A percentile compares a stretch with the other conserved stretches of the same genome.
These are phyloP conservation scores for Saccostrea cuccullata DNA, from an alignment of 1,140 invertebrate species.

Conservation along the genomic window DNA sequence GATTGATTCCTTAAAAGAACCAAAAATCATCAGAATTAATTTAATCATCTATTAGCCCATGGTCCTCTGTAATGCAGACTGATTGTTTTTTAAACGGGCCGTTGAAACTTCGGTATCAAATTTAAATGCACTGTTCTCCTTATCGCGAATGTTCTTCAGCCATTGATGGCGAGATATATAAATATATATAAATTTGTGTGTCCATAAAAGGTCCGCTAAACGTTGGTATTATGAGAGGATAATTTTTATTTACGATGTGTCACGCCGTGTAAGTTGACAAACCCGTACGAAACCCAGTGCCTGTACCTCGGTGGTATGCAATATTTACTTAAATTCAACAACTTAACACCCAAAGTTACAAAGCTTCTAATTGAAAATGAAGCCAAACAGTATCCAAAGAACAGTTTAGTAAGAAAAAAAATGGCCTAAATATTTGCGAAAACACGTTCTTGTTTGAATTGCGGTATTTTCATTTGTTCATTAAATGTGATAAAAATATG, in stretches of 20 bases:
- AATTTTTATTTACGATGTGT: slow-evolving; percentile 23
- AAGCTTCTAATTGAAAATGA: slow-evolving; percentile 8
- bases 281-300: neutral
- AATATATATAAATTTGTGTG: slow-evolving; percentile 12
- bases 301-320: neutral
- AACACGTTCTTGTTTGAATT: slow-evolving; percentile 1
- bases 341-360: slow-evolving; percentile 32
- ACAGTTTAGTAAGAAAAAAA: neutral
- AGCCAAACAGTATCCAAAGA: neutral
- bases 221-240: slow-evolving; percentile 3
- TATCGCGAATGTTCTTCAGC: neutral
- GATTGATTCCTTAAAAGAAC: slow-evolving; percentile 32
- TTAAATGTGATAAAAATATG: slow-evolving; percentile 23
- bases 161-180: slow-evolving; percentile 28
- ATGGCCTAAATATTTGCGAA: neutral
- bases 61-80: neutral
- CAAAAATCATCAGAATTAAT: slow-evolving; percentile 26
- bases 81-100: slow-evolving; percentile 23
- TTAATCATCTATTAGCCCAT: slow-evolving; percentile 7
- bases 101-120: slow-evolving; percentile 27
- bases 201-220: slow-evolving; percentile 24
- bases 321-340: slow-evolving; percentile 32
- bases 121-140: neutral
- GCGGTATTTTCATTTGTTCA: neutral
- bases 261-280: slow-evolving; percentile 2